These are phyloP conservation scores for Pandemis corylana DNA, from an alignment of 2,888 invertebrate genomes.

Conservation along the genomic window DNA sequence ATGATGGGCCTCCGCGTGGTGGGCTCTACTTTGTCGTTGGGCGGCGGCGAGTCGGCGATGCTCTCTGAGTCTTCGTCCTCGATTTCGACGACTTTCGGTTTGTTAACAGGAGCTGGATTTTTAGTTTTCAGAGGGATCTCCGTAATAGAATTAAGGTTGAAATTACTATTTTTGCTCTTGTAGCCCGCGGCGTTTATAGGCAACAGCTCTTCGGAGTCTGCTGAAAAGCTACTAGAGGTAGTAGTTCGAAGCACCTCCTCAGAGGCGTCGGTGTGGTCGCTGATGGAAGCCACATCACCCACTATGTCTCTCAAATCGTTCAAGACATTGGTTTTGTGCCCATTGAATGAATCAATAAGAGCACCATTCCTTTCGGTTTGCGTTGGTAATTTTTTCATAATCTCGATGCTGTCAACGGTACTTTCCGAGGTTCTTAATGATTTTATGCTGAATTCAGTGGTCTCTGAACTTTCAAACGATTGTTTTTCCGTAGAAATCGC, in stretches of 20 bases:
- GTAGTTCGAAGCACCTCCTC: slow-evolving; percentile 47
- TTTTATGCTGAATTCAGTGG: slow-evolving; percentile 71
- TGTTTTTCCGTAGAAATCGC: slow-evolving; percentile 54
- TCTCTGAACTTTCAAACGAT: slow-evolving; percentile 68
- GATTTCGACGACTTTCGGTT: slow-evolving; percentile 71
- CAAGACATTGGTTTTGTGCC: slow-evolving; percentile 64
- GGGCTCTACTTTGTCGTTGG: slow-evolving; percentile 74
- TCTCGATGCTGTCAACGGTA: slow-evolving; percentile 70
- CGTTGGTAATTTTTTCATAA: slow-evolving; percentile 65
- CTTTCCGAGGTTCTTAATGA: slow-evolving; percentile 71
- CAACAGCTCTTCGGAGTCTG: slow-evolving; percentile 75
- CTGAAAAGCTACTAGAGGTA: slow-evolving; percentile 59
- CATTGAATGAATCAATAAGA: slow-evolving; percentile 62
- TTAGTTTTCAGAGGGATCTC: slow-evolving; percentile 72
- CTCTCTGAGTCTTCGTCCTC: slow-evolving; percentile 70
- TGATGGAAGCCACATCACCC: slow-evolving; percentile 78
- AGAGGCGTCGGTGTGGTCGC: slow-evolving; percentile 67
- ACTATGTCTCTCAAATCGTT: slow-evolving; percentile 76
- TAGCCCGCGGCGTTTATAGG: slow-evolving; percentile 76
- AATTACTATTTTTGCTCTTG: slow-evolving; percentile 78
- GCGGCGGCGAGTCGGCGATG: slow-evolving; percentile 72
- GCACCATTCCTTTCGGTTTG: slow-evolving; percentile 64
- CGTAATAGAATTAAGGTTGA: slow-evolving; percentile 77
- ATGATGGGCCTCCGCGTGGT: slow-evolving; percentile 75
- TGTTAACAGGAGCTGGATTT: slow-evolving; percentile 54